Evolutionary conservation across 2,797 vertebrate species (phyloP).

Genomic region (Notamacropus eugenii): DNA sequence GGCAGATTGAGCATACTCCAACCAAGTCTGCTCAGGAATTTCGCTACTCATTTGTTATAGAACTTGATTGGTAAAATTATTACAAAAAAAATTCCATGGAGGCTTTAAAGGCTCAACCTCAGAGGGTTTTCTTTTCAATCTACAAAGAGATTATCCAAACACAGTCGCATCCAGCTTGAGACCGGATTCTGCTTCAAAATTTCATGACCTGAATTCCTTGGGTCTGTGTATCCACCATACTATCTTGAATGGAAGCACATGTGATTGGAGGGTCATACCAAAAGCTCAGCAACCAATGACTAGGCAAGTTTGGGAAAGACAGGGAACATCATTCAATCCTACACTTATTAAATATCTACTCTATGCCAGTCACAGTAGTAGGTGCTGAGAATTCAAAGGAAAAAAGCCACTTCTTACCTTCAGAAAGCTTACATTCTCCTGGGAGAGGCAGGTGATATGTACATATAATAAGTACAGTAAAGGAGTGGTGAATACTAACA

Average conservation of each 20-base stretch:
- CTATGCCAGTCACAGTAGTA: neutral
- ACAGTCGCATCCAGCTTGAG: neutral
- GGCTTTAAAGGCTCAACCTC: neutral
- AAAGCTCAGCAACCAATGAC: neutral
- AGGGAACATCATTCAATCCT: neutral
- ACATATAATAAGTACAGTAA: neutral
- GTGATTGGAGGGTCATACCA: neutral
- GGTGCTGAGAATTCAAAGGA: neutral
- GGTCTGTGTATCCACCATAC: conserved; percentile 2
- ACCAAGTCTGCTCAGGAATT: conserved; percentile 50
- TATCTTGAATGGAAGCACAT: neutral
- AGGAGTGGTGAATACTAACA: neutral
- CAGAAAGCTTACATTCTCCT: neutral
- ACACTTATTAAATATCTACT: neutral
- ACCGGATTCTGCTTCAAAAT: neutral
- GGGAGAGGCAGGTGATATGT: neutral
- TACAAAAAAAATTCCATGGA: conserved; percentile 23
- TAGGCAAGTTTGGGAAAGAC: neutral
- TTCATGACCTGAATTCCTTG: conserved; percentile 1
- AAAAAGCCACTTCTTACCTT: neutral
- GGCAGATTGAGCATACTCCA: conserved; percentile 64
- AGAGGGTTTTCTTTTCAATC: conserved; percentile 8
- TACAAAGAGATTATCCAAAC: conserved; percentile 28
- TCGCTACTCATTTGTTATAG: conserved; percentile 62
- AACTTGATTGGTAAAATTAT: conserved; percentile 43